Base-by-base conservation (phyloP, 1,140 invertebrate genomes). In the Drosophila funebris region DNA sequence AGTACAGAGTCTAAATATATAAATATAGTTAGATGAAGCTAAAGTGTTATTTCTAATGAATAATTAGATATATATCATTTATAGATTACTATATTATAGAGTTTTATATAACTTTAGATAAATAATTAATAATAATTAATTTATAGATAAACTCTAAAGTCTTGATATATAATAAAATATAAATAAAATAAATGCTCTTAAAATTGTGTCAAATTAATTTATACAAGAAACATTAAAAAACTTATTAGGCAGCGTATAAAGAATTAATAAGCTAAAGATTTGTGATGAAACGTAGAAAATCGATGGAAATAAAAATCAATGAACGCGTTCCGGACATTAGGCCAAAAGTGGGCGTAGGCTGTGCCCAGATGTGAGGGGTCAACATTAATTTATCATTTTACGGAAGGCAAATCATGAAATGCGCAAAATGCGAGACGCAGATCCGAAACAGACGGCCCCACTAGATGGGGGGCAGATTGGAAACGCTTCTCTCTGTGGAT, bases 161-260 rank as follows among this genome's bases (percentile, higher is more conserved):
- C n/a, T n/a, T n/a, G n/a, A n/a, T n/a, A n/a, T n/a, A n/a, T n/a
- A n/a, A n/a, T n/a, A n/a, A n/a, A n/a, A n/a, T 22, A 20, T 4
- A 22, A 39, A n/a, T 37, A n/a, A 66, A 44, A 61, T 69, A 36
- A 44, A 36, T 54, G 31, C 9, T 16, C 8, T 22, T 37, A 36
- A 67, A 60, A 67, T 69, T 50, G 64, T 83, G 79, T 78, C 79
- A 83, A 83, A 83, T 84, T 72, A 64, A 84, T 83, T 83, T 78
- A 63, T 22, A 64, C 11, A 33, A 14, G 7, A 43, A 31, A 16
- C 77, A 82, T 44, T 62, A 83, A 75, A 83, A 84, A 84, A 78
- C 84, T 83, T 80, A 83, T 83, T 84, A 82, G 70, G 53, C 46
- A 43, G 64, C 75, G 56, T 58, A 64, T 83, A 83, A 67, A 63